Evolutionary conservation across 2,888 invertebrate genomes (phyloP).

Genomic region (Macropis europaea): DNA sequence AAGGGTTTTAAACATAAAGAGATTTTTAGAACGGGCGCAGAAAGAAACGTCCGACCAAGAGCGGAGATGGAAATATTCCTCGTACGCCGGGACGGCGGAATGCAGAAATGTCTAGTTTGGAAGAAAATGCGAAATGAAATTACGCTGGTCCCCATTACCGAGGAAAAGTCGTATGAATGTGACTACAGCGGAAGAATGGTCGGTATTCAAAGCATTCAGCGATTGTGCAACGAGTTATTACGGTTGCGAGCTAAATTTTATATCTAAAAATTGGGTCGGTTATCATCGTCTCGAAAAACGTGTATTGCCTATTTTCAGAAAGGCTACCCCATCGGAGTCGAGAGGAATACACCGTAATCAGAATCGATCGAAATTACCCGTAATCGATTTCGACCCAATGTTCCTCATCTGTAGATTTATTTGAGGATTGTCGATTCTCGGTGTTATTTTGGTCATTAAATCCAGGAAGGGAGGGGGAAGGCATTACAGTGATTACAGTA

Average conservation of each 20-base stretch:
- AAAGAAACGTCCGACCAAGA: constrained; percentile 20
- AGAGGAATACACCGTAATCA: no score
- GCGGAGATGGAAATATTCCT: constrained; percentile 37
- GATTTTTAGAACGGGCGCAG: constrained; percentile 13
- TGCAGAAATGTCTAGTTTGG: constrained; percentile 39
- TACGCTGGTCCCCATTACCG: constrained; percentile 38
- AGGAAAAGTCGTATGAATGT: constrained; percentile 34
- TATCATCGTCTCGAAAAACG: background rate
- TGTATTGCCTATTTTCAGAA: background rate
- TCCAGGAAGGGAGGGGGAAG: no score
- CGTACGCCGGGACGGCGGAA: constrained; percentile 30
- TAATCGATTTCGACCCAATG: no score
- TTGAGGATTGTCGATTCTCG: no score
- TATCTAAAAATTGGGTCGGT: constrained; percentile 14
- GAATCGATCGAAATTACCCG: no score
- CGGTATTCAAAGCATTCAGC: constrained; percentile 43
- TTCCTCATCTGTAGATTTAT: no score
- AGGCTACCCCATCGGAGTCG: background rate
- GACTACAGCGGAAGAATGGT: constrained; percentile 17
- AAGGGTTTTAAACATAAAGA: background rate
- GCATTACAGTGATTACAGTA: no score
- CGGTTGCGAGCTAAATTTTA: constrained; percentile 21
- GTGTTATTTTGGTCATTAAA: no score
- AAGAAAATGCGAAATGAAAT: constrained; percentile 56
- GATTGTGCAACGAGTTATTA: constrained; percentile 42